Percentiles rank a stretch among this genome's conserved stretches.
Evolutionary conservation across 2,888 invertebrate species (phyloP).

Genomic region (Melanophora roralis): DNA sequence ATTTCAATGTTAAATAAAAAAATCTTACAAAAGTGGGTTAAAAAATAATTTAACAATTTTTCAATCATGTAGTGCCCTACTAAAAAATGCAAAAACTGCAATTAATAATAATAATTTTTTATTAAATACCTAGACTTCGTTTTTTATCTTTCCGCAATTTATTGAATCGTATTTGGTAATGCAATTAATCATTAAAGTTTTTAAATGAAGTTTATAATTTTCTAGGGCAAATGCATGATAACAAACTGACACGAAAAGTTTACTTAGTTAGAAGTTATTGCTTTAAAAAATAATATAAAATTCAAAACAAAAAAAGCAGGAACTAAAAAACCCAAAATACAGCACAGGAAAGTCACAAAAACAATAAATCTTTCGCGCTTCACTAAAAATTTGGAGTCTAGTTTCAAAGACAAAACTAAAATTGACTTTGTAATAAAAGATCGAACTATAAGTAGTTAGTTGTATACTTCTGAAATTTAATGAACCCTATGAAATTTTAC

Average conservation of each 20-base stretch:
- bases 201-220: slow-evolving; percentile 32
- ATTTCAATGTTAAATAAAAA: no score
- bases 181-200: slow-evolving; percentile 49
- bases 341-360: no score
- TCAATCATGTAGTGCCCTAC: not conserved
- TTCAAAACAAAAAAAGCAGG: not conserved
- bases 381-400: no score
- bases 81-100: no score
- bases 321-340: no score
- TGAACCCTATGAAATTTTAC: no score
- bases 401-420: no score
- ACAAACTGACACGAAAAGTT: slow-evolving; percentile 10
- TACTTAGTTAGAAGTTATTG: slow-evolving; percentile 29
- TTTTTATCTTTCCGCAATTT: slow-evolving; percentile 19
- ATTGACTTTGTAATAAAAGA: no score
- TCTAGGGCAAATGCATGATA: not conserved
- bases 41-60: not conserved
- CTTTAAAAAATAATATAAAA: not conserved
- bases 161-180: not conserved
- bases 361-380: no score
- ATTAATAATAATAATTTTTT: not conserved
- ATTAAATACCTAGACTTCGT: slow-evolving; percentile 31
- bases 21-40: no score
- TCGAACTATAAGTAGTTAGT: no score
- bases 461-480: no score